phyloP scores from a whole-genome alignment of 2,113 vertebrate species.

The Formicarius rufipectus region DNA sequence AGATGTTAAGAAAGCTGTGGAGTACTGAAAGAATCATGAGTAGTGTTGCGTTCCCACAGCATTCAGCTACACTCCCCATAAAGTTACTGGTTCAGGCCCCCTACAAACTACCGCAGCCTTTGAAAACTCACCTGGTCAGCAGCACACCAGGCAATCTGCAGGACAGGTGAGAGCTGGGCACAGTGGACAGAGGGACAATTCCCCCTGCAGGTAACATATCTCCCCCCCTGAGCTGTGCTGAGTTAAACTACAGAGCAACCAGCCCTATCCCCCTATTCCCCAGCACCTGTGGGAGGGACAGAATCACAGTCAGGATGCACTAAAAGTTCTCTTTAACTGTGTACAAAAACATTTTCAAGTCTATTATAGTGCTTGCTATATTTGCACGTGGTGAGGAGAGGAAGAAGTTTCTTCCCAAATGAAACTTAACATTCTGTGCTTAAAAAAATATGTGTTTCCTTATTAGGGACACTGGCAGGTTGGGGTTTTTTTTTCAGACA shows the following conservation, averaged over 20 bases:
- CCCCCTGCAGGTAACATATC: not conserved
- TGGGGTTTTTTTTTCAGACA: not conserved
- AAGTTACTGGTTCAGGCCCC: not conserved
- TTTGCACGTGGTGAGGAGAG: not conserved
- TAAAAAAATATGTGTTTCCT: not conserved
- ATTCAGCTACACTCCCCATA: rapidly evolving
- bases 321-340: not conserved
- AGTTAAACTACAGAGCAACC: not conserved
- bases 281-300: not conserved
- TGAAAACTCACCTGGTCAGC: not conserved
- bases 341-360: not conserved
- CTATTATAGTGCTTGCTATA: no score
- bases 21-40: not conserved
- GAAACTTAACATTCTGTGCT: not conserved
- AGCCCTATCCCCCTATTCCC: not conserved
- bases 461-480: not conserved
- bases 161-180: not conserved
- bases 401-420: not conserved
- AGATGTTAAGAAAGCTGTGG: not conserved
- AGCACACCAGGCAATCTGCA: not conserved
- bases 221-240: not conserved
- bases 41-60: not conserved
- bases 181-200: not conserved
- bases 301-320: not conserved
- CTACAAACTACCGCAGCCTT: not conserved